Evolutionary conservation across 2,797 vertebrate species (phyloP), one percentile per base, ranked within the genome.

Genomic region (Rallus crepitans): DNA sequence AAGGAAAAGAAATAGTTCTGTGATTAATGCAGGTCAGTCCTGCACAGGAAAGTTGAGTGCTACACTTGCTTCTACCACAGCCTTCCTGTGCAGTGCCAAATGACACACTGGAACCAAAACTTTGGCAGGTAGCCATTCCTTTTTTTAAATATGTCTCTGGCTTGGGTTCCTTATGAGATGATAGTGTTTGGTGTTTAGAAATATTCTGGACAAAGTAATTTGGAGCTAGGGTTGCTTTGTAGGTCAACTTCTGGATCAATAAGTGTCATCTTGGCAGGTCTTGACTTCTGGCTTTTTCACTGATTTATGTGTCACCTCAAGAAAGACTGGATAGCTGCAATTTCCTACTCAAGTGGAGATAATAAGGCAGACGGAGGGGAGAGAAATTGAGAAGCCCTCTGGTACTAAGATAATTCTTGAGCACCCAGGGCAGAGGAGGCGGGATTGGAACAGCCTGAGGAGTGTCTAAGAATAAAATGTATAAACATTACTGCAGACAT

Each of bases 261-360:
- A 89, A 96, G n/a, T 1, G 0, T 90, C 31, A 48, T 81, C 69
- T 82, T 90, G 89, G 79, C 87, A 94, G 82, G 52, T 79, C 69
- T 88, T 91, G 82, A 75, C 85, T 96, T 90, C 85, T 93, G 70
- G 21, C 85, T 86, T 37, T 89, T 39, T 68, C 9, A 7, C 47
- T 53, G 83, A 92, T 91, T 73, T 93, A 68, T 88, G 11, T 96
- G 73, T 93, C 75, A 70, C 80, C 82, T 91, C 90, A 94, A 83
- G 91, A 91, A 90, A 89, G 93, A 76, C 89, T 94, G 82, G 82
- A 93, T 77, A 45, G 75, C 61, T 92, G 87, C 78, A 61, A 18
- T 92, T 95, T 94, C 90, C 70, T 90, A 72, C 77, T 91, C 66
- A 94, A 90, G 88, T 93, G 73, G 85, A 94, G 90, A 70, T 91